Percentiles rank a stretch among this genome's conserved stretches.
Evolutionary conservation across 2,888 invertebrate species (phyloP).

Genomic region (Miltochrista miniata): DNA sequence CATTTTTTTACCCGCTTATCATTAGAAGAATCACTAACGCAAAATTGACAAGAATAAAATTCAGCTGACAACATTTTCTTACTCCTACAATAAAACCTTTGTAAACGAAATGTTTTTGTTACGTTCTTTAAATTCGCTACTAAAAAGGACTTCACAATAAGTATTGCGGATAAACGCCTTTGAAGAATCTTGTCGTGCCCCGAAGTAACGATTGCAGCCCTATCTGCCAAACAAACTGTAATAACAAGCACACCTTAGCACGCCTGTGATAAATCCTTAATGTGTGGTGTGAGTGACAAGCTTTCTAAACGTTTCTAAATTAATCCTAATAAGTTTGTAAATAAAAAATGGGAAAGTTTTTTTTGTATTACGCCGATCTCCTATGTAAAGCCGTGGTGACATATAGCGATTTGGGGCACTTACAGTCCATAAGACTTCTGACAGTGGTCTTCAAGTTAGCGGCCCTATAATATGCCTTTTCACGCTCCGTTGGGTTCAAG

Average conservation of each 20-base stretch:
- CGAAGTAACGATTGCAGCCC: conserved; percentile 58
- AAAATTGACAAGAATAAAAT: neutral
- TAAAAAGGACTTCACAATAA: conserved; percentile 40
- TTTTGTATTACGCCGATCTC: no score
- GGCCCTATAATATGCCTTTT: no score
- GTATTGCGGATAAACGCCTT: conserved; percentile 39
- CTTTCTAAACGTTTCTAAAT: neutral
- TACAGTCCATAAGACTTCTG: no score
- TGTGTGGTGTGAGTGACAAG: conserved; percentile 41
- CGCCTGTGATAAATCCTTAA: conserved; percentile 61
- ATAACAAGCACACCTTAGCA: conserved; percentile 70
- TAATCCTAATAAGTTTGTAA: no score
- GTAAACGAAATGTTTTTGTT: conserved; percentile 21
- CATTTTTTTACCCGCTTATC: neutral
- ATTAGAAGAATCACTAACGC: neutral
- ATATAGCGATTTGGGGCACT: no score
- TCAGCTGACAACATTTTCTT: neutral
- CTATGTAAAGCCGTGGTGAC: no score
- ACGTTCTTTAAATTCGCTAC: conserved; percentile 32
- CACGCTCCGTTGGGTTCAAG: no score
- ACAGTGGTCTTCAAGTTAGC: no score
- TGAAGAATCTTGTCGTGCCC: conserved; percentile 47
- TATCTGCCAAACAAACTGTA: conserved; percentile 71
- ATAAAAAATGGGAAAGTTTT: no score
- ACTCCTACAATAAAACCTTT: conserved; percentile 18